Conservation (phyloP, 1,140 invertebrate genomes). For the Monomorium pharaonis region DNA sequence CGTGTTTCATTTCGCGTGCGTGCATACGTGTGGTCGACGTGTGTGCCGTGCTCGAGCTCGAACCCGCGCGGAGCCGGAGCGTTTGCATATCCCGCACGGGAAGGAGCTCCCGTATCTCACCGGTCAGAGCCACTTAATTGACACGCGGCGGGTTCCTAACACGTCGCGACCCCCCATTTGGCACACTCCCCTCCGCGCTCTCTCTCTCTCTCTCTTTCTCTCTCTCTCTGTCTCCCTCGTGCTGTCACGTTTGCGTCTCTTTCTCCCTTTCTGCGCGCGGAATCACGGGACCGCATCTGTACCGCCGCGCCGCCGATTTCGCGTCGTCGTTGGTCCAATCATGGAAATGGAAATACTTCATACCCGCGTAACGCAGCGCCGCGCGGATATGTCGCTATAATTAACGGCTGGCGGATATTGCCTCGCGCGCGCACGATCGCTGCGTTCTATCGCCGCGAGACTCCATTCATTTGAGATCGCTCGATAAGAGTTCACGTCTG, state of each 20-base stretch:
- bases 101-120: slow-evolving; percentile 84
- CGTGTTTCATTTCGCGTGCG: slow-evolving; percentile 29
- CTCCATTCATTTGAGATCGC: slow-evolving; percentile 55
- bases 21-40: slow-evolving; percentile 41
- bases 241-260: slow-evolving; percentile 45
- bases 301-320: slow-evolving; percentile 73
- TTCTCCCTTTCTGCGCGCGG: slow-evolving; percentile 56
- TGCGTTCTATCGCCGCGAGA: slow-evolving; percentile 39
- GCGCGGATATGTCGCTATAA: slow-evolving; percentile 62
- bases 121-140: slow-evolving; percentile 84
- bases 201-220: not conserved
- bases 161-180: slow-evolving; percentile 83
- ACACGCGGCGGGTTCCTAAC: slow-evolving; percentile 84
- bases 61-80: slow-evolving; percentile 54
- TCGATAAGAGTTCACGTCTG: slow-evolving; percentile 49
- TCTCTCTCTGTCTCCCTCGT: not conserved
- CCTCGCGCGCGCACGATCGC: slow-evolving; percentile 58
- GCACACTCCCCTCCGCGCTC: slow-evolving; percentile 19
- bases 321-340: slow-evolving; percentile 75
- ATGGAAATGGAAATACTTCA: slow-evolving; percentile 78
- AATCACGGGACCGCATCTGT: slow-evolving; percentile 83
- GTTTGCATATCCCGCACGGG: slow-evolving; percentile 80
- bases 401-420: slow-evolving; percentile 69
- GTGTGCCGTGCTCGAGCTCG: slow-evolving; percentile 38
- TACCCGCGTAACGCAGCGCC: slow-evolving; percentile 47